phyloP scores from a whole-genome alignment of 2,797 vertebrate genomes.

The Sphenopsis melanotis region DNA sequence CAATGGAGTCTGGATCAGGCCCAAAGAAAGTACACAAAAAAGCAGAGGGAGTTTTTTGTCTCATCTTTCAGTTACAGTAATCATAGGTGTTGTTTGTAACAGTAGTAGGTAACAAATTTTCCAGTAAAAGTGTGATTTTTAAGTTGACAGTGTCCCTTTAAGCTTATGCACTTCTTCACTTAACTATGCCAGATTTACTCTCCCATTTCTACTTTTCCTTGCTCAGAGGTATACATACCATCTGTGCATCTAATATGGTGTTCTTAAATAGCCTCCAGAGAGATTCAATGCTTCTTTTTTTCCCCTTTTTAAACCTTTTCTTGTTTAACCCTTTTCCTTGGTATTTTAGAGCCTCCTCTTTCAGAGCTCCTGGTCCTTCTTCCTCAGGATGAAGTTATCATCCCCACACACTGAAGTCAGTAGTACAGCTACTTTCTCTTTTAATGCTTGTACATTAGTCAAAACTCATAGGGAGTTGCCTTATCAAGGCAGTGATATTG shows the following conservation, averaged over 20 bases:
- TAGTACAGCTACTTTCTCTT: background rate
- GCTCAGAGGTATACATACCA: constrained; percentile 80
- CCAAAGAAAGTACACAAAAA: constrained; percentile 32
- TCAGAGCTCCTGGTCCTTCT: background rate
- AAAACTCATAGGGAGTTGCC: background rate
- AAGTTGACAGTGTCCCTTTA: constrained; percentile 72
- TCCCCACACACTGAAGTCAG: background rate
- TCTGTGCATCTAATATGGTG: constrained; percentile 82
- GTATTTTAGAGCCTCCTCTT: constrained; percentile 50
- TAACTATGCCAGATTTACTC: constrained; percentile 78
- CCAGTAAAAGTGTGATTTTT: constrained; percentile 63
- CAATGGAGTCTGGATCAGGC: background rate
- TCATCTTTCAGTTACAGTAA: constrained; percentile 29
- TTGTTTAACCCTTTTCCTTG: constrained; percentile 72
- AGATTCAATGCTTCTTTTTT: constrained; percentile 67
- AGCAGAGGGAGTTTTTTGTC: background rate
- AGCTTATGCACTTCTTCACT: constrained; percentile 72
- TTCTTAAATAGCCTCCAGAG: constrained; percentile 81
- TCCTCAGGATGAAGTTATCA: background rate
- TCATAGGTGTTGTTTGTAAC: constrained; percentile 55
- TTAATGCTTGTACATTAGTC: background rate
- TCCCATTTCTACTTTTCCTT: constrained; percentile 78
- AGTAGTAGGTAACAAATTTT: constrained; percentile 61
- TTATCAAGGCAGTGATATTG: background rate
- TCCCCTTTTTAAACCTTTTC: constrained; percentile 63